Evolutionary conservation across 2,797 vertebrate species (phyloP).

Genomic region (Petrocephalus sullivani): DNA sequence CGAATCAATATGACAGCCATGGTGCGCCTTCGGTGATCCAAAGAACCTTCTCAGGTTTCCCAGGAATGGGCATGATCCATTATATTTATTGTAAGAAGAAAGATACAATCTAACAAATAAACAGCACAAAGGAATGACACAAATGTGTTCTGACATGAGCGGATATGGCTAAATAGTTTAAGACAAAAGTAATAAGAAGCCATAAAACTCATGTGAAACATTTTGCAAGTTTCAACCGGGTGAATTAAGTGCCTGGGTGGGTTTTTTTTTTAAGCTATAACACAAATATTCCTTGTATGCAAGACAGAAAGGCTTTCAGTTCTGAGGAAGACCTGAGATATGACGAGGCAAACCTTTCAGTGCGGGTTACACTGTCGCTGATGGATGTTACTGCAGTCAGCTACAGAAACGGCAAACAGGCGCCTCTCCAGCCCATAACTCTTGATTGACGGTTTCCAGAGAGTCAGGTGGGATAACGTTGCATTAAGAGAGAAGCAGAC

Average conservation of each 20-base stretch:
- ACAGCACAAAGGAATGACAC: neutral
- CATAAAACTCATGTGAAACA: neutral
- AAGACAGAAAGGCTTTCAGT: neutral
- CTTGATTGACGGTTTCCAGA: neutral
- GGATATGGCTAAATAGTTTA: neutral
- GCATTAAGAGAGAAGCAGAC: neutral
- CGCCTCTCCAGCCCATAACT: neutral
- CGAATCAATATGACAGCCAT: neutral
- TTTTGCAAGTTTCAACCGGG: neutral
- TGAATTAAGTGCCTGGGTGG: neutral
- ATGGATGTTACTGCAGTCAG: neutral
- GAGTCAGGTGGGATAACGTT: neutral
- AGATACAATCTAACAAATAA: neutral
- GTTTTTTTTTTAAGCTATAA: neutral
- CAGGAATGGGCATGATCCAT: neutral
- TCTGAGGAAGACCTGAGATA: neutral
- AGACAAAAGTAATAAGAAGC: slow-evolving; percentile 2
- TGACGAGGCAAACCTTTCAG: neutral
- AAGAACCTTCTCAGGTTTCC: neutral
- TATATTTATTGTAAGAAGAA: neutral
- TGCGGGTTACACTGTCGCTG: neutral
- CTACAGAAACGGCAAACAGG: neutral
- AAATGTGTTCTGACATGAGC: slow-evolving; percentile 17
- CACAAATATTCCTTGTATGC: neutral
- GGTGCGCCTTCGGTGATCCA: neutral